Evolutionary conservation across 2,888 invertebrate genomes (phyloP), one percentile per base, ranked within the genome.

Genomic region (Pristionchus mayeri): DNA sequence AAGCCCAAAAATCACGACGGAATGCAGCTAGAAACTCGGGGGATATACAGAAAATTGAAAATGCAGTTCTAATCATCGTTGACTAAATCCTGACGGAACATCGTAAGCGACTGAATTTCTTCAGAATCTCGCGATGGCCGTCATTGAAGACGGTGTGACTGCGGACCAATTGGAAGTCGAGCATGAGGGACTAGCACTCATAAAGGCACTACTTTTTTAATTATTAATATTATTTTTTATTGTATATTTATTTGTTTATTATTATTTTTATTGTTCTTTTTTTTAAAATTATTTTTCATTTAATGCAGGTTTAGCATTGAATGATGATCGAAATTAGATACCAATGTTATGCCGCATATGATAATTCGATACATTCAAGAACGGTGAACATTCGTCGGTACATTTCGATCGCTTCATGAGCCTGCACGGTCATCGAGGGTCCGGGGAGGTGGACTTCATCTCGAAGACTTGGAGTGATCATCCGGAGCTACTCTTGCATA

Each of bases 341-440:
- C n/a, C n/a, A n/a, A n/a, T n/a, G n/a, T n/a, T n/a, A n/a, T n/a
- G n/a, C n/a, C n/a, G n/a, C n/a, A n/a, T 9, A 44, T 44, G 13
- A 44, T n/a, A n/a, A n/a, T n/a, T n/a, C n/a, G n/a, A n/a, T n/a
- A n/a, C n/a, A 37, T 84, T 48, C 18, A 27, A 82, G 82, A 67
- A 13, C 21, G 88, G 87, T 40, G 60, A 54, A 18, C 80, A 82
- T 16, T 87, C 89, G 13, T 87, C 89, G 90, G 90, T 85, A 24
- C 93, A 95, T 78, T 94, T 95, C 37, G 91, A 93, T 0, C 90
- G 93, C 4, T 96, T 96, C 91, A 93, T 96, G 84, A 92, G 94
- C 27, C 94, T 94, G 82, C 96, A 96, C 90, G 96, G 96, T 0
- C 95, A 96, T 93, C 94, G 96, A 67, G 82, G 82, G 48, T 50